phyloP scores from a whole-genome alignment of 2,888 invertebrate genomes.

The Lycocerus yunnanus region DNA sequence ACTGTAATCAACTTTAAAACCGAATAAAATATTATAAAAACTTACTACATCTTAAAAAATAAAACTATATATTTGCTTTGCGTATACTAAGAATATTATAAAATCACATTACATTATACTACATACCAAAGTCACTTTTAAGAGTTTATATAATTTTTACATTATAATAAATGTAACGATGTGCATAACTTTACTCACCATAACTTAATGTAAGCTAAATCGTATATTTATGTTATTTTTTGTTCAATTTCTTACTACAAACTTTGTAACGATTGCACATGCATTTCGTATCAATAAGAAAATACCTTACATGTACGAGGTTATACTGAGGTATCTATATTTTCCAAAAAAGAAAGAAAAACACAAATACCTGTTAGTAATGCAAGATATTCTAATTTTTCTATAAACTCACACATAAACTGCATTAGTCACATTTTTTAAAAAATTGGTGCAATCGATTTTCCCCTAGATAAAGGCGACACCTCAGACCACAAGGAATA shows the following conservation, averaged over 20 bases:
- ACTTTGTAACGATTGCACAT: neutral
- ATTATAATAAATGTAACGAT: constrained; percentile 10
- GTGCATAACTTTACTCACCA: neutral
- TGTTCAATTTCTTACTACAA: neutral
- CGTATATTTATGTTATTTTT: neutral
- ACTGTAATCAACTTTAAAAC: constrained; percentile 58
- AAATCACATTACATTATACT: constrained; percentile 8
- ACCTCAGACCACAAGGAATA: too few relatives aligned
- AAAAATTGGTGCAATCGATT: too few relatives aligned
- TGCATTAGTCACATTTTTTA: too few relatives aligned
- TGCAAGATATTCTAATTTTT: too few relatives aligned
- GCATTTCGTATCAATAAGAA: neutral
- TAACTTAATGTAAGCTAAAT: neutral
- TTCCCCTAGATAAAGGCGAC: too few relatives aligned
- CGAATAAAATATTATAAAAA: constrained; percentile 53
- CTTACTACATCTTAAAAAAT: constrained; percentile 30
- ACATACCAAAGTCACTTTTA: neutral
- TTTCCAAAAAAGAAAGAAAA: too few relatives aligned
- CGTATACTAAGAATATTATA: constrained; percentile 18
- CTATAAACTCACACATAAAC: too few relatives aligned
- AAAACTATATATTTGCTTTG: constrained; percentile 24
- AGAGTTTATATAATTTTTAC: constrained; percentile 10
- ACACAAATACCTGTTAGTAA: neutral
- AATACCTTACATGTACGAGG: neutral
- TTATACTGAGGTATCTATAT: neutral